Base-by-base conservation (phyloP, 2,797 vertebrate species). In the Harpagifer antarcticus region DNA sequence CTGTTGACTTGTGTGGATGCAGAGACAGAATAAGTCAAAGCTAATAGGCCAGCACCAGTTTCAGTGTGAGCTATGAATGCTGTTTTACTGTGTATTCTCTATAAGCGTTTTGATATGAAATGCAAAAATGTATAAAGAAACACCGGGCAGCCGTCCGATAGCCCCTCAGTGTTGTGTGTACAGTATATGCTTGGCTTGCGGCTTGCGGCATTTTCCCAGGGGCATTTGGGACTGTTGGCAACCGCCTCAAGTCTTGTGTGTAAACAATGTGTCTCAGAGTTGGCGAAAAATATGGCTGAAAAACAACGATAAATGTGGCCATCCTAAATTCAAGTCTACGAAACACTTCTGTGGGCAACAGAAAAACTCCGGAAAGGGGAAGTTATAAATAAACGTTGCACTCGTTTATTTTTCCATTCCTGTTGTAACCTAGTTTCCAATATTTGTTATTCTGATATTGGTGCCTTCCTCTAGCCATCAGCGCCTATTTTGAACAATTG, bases 131-230 rank as follows among this genome's bases (percentile, higher is more conserved):
- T 47, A 43, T 42, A 52, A 73, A 76, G 55, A 63, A 73, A 79
- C 49, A 43, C 60, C 1, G n/a, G 64, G 15, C 63, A 59, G 65
- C 73, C 7, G 8, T 47, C 43, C 2, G 67, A 71, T 43, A 65
- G 57, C 63, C 67, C 27, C 69, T 61, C 63, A 48, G 67, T 69
- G 60, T 19, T 31, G 61, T 78, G 44, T n/a, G 15, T 47, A 12
- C 59, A 8, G 23, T 84, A 3, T 42, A 37, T 27, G 48, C 64
- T 72, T 53, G 58, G 45, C 83, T 76, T 20, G 63, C 57, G 60
- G 81, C n/a, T n/a, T n/a, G n/a, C n/a, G n/a, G n/a, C n/a, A 48
- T 74, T 74, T 75, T 82, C 79, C 67, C 62, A 11, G 40, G 62
- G 56, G 78, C 45, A 19, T 76, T 76, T 59, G 37, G 68, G 48